A percentile compares a stretch with the other conserved stretches of the same genome.
These are phyloP conservation scores for Adela reaumurella DNA, from an alignment of 2,888 invertebrate genomes.

Conservation along the genomic window DNA sequence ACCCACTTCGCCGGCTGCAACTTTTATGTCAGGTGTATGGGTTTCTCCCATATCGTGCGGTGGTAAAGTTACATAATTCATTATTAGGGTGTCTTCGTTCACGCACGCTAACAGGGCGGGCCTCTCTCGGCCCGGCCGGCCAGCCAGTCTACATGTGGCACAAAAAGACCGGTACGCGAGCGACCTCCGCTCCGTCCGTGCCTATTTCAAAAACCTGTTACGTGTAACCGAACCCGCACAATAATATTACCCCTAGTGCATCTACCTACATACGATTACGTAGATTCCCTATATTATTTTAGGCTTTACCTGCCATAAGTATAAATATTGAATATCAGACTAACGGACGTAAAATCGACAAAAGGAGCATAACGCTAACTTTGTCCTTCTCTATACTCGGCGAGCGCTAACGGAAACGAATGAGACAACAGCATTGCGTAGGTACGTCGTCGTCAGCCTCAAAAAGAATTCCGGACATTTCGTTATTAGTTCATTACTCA, in stretches of 20 bases:
- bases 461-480: conserved; percentile 31
- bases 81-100: conserved; percentile 4
- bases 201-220: conserved; percentile 39
- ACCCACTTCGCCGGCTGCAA: too few species aligned
- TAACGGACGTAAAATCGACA: too few species aligned
- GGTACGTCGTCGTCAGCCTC: not conserved
- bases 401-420: not conserved
- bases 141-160: conserved; percentile 44
- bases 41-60: too few species aligned
- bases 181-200: conserved; percentile 40
- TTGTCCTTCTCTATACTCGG: not conserved
- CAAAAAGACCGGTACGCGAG: conserved; percentile 44
- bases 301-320: too few species aligned
- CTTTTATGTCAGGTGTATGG: too few species aligned
- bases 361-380: too few species aligned
- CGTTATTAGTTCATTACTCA: too few species aligned
- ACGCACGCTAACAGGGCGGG: conserved; percentile 1
- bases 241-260: not conserved
- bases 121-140: conserved; percentile 20
- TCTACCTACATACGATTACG: too few species aligned
- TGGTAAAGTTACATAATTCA: too few species aligned
- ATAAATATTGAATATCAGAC: too few species aligned
- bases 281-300: too few species aligned
- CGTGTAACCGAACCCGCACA: conserved; percentile 33
- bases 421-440: not conserved